These are phyloP conservation scores for Oreochromis mossambicus DNA, from an alignment of 2,797 vertebrate genomes.

Conservation along the genomic window DNA sequence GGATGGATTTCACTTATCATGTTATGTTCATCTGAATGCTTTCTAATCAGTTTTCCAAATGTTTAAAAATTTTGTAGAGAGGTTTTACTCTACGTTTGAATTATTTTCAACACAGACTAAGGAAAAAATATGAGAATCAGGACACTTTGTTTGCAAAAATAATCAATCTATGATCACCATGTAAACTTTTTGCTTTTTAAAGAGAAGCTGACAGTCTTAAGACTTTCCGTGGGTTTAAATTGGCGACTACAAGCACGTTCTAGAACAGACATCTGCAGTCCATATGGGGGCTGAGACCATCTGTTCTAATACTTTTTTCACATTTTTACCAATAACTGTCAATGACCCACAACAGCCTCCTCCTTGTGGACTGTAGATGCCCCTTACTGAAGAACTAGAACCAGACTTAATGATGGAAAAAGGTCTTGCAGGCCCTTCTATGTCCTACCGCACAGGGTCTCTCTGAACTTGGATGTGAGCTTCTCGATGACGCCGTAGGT, in stretches of 20 bases:
- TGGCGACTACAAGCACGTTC: conserved; percentile 29
- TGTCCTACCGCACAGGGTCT: conserved; percentile 86
- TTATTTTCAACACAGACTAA: neutral
- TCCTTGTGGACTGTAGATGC: conserved; percentile 56
- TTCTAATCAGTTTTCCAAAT: neutral
- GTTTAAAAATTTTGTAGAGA: conserved; percentile 13
- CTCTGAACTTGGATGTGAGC: conserved; percentile 88
- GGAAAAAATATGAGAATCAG: neutral
- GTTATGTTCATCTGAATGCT: neutral
- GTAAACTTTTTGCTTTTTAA: neutral
- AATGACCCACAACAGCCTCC: conserved; percentile 10
- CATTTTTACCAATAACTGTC: conserved; percentile 1
- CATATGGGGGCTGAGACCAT: conserved; percentile 47
- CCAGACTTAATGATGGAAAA: conserved; percentile 34
- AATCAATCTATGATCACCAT: neutral
- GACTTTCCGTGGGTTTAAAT: conserved; percentile 42
- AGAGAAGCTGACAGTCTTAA: conserved; percentile 45
- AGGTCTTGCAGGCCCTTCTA: conserved; percentile 5
- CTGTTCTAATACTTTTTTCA: conserved; percentile 11
- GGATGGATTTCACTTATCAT: neutral
- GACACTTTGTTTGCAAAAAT: conserved; percentile 15
- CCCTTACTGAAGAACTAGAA: conserved; percentile 48
- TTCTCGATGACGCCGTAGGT: conserved; percentile 94
- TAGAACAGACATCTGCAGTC: conserved; percentile 65
- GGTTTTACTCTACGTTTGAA: conserved; percentile 10